These are phyloP conservation scores for Atherinomorus stipes DNA, from an alignment of 2,113 vertebrate species.

Conservation along the genomic window DNA sequence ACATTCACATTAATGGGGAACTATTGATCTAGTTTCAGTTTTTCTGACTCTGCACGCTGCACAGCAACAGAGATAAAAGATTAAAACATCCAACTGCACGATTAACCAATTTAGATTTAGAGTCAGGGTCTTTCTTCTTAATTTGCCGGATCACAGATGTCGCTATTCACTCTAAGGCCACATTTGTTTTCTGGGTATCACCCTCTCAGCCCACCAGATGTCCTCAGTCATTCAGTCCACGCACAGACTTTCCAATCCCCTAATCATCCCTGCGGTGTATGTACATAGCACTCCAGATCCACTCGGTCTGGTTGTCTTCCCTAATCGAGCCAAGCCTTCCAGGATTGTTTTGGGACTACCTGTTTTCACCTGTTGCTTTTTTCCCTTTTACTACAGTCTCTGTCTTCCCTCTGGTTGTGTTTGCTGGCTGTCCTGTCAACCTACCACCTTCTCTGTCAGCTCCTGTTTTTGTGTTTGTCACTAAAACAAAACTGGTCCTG, in stretches of 20 bases:
- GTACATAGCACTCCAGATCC: neutral
- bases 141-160: neutral
- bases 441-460: neutral
- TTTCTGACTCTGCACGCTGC: neutral
- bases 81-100: neutral
- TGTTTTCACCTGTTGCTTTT: neutral
- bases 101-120: slow-evolving; percentile 12
- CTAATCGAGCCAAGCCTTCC: neutral
- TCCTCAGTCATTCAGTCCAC: neutral
- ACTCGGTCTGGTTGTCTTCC: neutral
- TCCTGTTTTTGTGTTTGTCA: slow-evolving; percentile 5
- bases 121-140: neutral
- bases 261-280: neutral
- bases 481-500: neutral
- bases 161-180: neutral
- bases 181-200: neutral
- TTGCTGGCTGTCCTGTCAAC: neutral
- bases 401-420: neutral
- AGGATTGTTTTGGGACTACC: neutral
- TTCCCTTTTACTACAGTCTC: no score
- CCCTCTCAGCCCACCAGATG: slow-evolving; percentile 5
- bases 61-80: slow-evolving; percentile 21
- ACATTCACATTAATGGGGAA: slow-evolving; percentile 23
- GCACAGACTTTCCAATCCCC: neutral
- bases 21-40: slow-evolving; percentile 16